phyloP scores from a whole-genome alignment of 2,113 vertebrate species.

The Platycercus adscitus region DNA sequence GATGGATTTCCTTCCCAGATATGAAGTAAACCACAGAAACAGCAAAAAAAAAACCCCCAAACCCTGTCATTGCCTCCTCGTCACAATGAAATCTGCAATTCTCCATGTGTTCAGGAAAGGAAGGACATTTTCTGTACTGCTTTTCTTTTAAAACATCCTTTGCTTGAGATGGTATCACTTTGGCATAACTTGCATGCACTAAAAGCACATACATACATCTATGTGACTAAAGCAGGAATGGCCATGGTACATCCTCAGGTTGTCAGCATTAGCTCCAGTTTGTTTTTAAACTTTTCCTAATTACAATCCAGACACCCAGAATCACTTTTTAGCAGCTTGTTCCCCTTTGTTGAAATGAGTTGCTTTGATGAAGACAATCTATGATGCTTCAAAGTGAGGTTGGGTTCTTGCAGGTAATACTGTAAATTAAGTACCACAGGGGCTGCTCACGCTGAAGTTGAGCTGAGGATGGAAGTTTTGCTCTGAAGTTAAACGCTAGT shows the following conservation, averaged over 20 bases:
- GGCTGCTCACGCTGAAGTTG: rapidly evolving
- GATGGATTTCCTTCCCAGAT: slow-evolving; percentile 23
- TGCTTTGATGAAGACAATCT: slow-evolving; percentile 13
- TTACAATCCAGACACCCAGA: background rate
- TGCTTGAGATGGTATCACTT: background rate
- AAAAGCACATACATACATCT: background rate
- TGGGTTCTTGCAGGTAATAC: background rate
- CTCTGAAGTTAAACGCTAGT: background rate
- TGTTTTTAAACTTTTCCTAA: background rate
- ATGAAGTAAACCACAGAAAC: background rate
- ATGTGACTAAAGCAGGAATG: background rate
- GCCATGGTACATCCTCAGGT: background rate
- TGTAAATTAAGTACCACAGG: background rate
- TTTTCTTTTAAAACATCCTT: background rate
- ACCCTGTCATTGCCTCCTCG: background rate
- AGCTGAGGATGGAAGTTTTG: background rate
- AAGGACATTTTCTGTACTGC: background rate
- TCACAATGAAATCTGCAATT: background rate
- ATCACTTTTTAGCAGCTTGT: background rate
- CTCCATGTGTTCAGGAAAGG: rapidly evolving
- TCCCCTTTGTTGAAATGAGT: background rate
- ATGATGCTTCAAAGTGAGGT: background rate
- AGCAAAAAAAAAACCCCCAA: background rate
- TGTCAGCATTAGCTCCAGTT: background rate
- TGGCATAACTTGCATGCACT: background rate